A percentile compares a stretch with the other conserved stretches of the same genome.
These are phyloP conservation scores for Parnassius orleans DNA, from an alignment of 2,888 invertebrate genomes.

Conservation along the genomic window DNA sequence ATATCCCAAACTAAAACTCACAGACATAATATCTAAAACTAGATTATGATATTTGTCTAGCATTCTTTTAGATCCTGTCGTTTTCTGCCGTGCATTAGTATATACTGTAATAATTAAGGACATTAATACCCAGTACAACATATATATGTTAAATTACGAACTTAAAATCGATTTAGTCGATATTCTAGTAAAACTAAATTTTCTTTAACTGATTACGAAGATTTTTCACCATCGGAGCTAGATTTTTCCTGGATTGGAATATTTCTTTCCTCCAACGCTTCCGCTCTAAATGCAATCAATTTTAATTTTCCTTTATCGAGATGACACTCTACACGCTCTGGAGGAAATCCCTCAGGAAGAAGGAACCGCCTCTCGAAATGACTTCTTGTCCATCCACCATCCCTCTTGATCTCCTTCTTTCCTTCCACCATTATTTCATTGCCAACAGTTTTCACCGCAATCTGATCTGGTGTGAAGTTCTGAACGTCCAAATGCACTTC, in stretches of 20 bases:
- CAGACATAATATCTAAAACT: too few relatives aligned
- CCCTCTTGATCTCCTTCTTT: constrained; percentile 88
- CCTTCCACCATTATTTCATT: constrained; percentile 88
- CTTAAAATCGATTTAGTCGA: too few relatives aligned
- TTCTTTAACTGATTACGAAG: background rate
- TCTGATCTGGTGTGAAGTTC: constrained; percentile 89
- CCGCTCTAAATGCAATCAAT: constrained; percentile 82
- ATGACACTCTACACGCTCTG: constrained; percentile 86
- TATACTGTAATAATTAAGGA: too few relatives aligned
- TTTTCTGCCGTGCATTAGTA: too few relatives aligned
- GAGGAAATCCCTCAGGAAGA: constrained; percentile 88
- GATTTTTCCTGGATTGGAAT: constrained; percentile 62
- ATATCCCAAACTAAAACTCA: too few relatives aligned
- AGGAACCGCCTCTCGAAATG: constrained; percentile 89
- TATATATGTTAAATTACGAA: too few relatives aligned
- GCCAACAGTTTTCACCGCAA: constrained; percentile 88
- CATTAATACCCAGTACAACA: too few relatives aligned
- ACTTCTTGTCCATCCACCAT: constrained; percentile 87
- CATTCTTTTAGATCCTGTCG: too few relatives aligned
- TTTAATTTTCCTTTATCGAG: constrained; percentile 88
- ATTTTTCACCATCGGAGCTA: constrained; percentile 23
- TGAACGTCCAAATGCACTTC: constrained; percentile 88
- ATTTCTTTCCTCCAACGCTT: constrained; percentile 57
- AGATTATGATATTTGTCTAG: too few relatives aligned
- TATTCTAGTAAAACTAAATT: background rate